Percentiles rank a stretch among this genome's conserved stretches.
These are phyloP conservation scores for Laticauda colubrina DNA, from an alignment of 2,113 vertebrate species.

Conservation along the genomic window DNA sequence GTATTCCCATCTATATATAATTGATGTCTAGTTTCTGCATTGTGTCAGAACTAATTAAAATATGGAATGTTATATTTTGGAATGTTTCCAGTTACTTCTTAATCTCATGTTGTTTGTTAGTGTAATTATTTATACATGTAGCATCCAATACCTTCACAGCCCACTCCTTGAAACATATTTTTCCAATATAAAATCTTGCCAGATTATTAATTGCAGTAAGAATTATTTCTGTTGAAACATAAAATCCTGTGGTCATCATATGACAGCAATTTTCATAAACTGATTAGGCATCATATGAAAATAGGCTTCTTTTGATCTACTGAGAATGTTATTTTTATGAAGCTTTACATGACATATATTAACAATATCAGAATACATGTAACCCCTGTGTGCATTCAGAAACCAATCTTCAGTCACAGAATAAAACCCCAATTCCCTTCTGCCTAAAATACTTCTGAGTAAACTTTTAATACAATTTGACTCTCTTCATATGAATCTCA, in stretches of 20 bases:
- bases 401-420: not conserved
- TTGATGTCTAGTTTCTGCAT: not conserved
- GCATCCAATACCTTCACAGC: not conserved
- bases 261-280: not conserved
- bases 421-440: not conserved
- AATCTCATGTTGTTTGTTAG: not conserved
- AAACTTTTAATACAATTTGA: not conserved
- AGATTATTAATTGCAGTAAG: not conserved
- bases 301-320: not conserved
- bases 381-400: not conserved
- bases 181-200: not conserved
- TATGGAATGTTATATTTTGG: not conserved
- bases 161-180: not conserved
- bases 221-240: not conserved
- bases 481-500: not conserved
- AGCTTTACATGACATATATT: not conserved
- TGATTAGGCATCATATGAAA: not conserved
- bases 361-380: not conserved
- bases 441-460: not conserved
- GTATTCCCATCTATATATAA: not conserved
- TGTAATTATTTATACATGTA: not conserved
- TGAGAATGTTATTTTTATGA: not conserved
- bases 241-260: not conserved
- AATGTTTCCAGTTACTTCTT: not conserved
- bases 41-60: not conserved